Base-by-base conservation (phyloP, 37 sponge, comb jelly and placozoan species). In the Axinella damicornis region DNA sequence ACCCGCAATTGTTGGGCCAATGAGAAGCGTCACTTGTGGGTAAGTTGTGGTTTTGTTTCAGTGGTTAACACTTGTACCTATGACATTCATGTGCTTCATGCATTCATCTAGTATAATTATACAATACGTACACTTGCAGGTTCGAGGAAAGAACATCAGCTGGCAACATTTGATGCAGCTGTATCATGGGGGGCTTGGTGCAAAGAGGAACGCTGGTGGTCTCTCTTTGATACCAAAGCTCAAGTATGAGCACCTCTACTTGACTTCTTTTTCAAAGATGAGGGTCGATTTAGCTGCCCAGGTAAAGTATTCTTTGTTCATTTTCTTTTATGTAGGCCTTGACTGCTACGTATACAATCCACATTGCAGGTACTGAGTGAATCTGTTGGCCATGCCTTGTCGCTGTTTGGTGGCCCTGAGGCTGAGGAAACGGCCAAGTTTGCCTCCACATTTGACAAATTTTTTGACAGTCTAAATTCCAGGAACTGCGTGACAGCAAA, bases 211-310 rank as follows among this genome's bases (percentile, higher is more conserved):
- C 11, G 65, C 28, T 27, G 20, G 28, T 64, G 65, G 65, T 30
- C 65, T 64, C 13, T 64, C n/a, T 64, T 64, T 64, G 24, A 30
- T 64, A 11, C 65, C 65, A 64, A 64, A 64, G 65, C 65, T 64
- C 28, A 64, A 64, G 24, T 64, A 27, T 20, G 65, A 64, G 24
- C 65, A 64, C 25, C 20, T 64, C 20, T 19, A 64, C 24, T n/a
- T 12, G 65, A 12, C 24, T 30, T 64, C 65, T n/a, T 85, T n/a
- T 32, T 85, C n/a, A n/a, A n/a, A n/a, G n/a, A n/a, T n/a, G n/a
- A n/a, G n/a, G n/a, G n/a, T n/a, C n/a, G n/a, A n/a, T 18, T 18
- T 56, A 18, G 57, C 57, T 19, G 57, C 57, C 18, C 57, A 56
- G 18, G 57, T 56, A 56, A 56, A 38, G 4, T 22, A n/a, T 24